Evolutionary conservation across 2,113 vertebrate genomes (phyloP).

Genomic region (Craseonycteris thonglongyai): DNA sequence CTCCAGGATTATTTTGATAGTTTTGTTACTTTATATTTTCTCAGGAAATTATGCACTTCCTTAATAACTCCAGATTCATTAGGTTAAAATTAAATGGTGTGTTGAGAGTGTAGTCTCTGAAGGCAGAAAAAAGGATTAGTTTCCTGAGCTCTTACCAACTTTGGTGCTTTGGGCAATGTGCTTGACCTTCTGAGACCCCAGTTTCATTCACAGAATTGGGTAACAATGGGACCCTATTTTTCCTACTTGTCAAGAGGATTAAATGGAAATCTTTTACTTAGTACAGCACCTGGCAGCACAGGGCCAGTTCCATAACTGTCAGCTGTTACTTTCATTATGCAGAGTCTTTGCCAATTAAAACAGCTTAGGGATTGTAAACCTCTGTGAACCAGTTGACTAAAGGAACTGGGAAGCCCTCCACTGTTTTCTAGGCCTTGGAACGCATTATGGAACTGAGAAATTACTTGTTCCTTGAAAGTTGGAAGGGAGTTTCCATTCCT

Average conservation of each 20-base stretch:
- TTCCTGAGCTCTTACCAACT: background rate
- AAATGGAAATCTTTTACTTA: background rate
- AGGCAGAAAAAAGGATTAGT: background rate
- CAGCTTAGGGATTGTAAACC: conserved; percentile 12
- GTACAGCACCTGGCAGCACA: background rate
- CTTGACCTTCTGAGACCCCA: background rate
- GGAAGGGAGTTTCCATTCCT: conserved; percentile 25
- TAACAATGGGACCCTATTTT: background rate
- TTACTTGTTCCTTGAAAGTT: conserved; percentile 57
- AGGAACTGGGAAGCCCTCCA: conserved; percentile 31
- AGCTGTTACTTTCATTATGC: conserved; percentile 30
- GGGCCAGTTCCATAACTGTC: background rate
- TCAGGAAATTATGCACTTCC: background rate
- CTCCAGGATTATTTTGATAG: background rate
- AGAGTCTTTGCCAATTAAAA: conserved; percentile 50
- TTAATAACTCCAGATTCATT: background rate
- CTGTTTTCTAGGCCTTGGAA: conserved; percentile 42
- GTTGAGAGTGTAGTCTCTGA: background rate
- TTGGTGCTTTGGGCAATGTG: background rate
- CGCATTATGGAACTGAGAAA: background rate
- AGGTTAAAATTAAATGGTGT: background rate
- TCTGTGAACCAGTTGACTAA: conserved; percentile 39
- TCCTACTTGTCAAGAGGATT: background rate
- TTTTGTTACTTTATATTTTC: background rate
- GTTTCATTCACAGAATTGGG: background rate